Base-by-base conservation (phyloP, 2,113 vertebrate species). In the Hirundichthys speculiger region DNA sequence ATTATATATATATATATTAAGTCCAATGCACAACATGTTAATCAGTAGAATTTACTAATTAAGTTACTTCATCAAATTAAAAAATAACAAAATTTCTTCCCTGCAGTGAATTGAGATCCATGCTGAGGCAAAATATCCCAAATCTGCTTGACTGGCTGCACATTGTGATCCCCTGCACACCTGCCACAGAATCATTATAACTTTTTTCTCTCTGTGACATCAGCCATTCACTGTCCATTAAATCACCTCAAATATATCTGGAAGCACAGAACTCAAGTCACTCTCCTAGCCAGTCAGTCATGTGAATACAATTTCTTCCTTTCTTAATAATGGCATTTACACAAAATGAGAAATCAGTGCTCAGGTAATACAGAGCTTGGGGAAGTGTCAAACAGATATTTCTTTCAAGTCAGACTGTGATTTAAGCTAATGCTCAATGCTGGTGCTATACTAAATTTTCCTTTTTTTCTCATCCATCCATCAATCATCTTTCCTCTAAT, bases 111-210 rank as follows among this genome's bases (percentile, higher is more conserved):
- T 24, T 56, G 48, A 43, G 19, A 53, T n/a, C n/a, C n/a, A n/a
- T 53, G 43, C 20, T 52, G 14, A 80, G 55, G 48, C 18, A 65
- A 34, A 72, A 22, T 42, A 63, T 19, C 46, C 9, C 21, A 64
- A 41, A 15, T 11, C 56, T 59, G 79, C 78, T 69, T 69, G 39
- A 83, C 57, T 75, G 47, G 34, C 54, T 77, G 61, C 27, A 75
- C 50, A 75, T 73, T 84, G 65, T 76, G 73, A 83, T 75, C 83
- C 86, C 70, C 50, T 66, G 64, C 83, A 86, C 79, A 73, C 55
- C 48, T 57, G 56, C 78, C 45, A 45, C 64, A 73, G 77, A 62
- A 65, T 73, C 49, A 13, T 50, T 64, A 63, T 49, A 50, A 22
- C 70, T 22, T 49, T 34, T 34, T 34, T 34, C n/a, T 21, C 59